These are phyloP conservation scores for Arenaria interpres DNA, from an alignment of 2,113 vertebrate genomes.

Conservation along the genomic window DNA sequence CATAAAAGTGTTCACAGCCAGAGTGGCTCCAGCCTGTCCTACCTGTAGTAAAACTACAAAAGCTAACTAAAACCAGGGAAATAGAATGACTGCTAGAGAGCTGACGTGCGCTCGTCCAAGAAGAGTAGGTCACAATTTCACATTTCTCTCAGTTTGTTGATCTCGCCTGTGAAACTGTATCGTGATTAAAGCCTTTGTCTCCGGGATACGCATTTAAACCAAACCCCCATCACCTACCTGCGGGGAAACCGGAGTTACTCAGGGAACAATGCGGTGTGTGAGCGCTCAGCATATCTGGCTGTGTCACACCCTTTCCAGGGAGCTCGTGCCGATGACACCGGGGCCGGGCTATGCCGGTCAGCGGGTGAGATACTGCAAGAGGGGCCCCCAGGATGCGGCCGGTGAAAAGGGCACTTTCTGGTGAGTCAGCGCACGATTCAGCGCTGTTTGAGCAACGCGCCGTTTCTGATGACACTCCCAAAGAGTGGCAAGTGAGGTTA, in stretches of 20 bases:
- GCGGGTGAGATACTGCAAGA: background rate
- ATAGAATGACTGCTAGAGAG: background rate
- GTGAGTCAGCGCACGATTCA: background rate
- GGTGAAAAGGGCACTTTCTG: background rate
- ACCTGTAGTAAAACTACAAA: constrained; percentile 20
- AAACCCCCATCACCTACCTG: background rate
- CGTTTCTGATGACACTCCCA: background rate
- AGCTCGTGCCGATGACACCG: background rate
- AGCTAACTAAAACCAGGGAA: background rate
- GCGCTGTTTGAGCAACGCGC: background rate
- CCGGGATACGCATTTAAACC: background rate
- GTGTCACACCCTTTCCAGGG: background rate
- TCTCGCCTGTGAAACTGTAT: background rate
- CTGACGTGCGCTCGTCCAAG: background rate
- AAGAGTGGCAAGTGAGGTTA: background rate
- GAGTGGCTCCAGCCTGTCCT: constrained; percentile 39
- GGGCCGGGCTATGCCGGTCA: background rate
- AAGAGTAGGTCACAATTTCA: background rate
- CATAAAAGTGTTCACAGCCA: background rate
- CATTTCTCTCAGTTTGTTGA: background rate
- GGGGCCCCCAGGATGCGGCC: background rate
- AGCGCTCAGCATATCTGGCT: background rate
- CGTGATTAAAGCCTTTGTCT: background rate
- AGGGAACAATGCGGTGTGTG: background rate
- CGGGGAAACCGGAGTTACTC: background rate